Percentiles rank a stretch among this genome's conserved stretches.
phyloP scores from a whole-genome alignment of 2,113 vertebrate species.

The Podiceps cristatus region DNA sequence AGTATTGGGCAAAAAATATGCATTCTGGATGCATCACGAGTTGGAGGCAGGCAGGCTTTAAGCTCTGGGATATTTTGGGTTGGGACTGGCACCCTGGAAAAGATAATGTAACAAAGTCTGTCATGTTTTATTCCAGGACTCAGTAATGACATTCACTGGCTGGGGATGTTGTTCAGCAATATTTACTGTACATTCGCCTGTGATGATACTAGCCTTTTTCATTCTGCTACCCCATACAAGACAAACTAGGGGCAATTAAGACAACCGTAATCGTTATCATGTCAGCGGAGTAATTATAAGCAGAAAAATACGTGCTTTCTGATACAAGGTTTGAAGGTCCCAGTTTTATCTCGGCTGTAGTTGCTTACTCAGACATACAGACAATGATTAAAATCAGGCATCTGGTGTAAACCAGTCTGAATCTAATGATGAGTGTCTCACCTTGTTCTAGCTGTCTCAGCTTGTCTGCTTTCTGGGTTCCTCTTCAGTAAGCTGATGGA shows the following conservation, averaged over 20 bases:
- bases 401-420: background rate
- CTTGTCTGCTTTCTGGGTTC: background rate
- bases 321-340: background rate
- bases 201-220: background rate
- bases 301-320: background rate
- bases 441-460: background rate
- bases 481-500: background rate
- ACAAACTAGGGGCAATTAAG: background rate
- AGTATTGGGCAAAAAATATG: fast-evolving
- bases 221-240: background rate
- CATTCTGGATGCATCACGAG: background rate
- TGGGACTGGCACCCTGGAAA: background rate
- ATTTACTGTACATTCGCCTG: background rate
- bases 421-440: background rate
- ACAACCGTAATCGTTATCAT: background rate
- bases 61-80: background rate
- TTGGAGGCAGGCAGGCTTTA: background rate
- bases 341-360: background rate
- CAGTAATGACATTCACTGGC: background rate
- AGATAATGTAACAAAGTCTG: background rate
- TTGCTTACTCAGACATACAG: background rate
- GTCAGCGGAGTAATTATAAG: background rate
- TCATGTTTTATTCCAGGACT: background rate
- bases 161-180: background rate
- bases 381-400: background rate